These are phyloP conservation scores for Pristionchus maxplancki DNA, from an alignment of 2,888 invertebrate species.

Conservation along the genomic window DNA sequence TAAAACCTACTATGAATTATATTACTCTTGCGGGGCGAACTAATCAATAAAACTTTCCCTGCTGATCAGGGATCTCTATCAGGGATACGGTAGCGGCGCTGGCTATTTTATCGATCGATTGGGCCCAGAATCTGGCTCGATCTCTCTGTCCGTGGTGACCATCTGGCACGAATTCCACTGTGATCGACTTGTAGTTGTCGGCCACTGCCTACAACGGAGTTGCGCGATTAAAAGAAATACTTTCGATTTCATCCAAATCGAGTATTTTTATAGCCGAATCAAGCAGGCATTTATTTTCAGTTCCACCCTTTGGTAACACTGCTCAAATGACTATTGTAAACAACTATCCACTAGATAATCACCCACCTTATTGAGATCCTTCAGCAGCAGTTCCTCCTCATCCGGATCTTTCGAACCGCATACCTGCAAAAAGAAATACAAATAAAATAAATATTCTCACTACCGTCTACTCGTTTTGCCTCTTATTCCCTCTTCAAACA, in stretches of 20 bases:
- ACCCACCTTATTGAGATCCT: slow-evolving; percentile 20
- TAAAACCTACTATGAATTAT: slow-evolving; percentile 2
- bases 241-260: no score
- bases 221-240: no score
- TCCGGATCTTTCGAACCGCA: slow-evolving; percentile 22
- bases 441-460: not conserved
- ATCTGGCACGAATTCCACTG: slow-evolving; percentile 35
- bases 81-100: not conserved
- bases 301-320: no score
- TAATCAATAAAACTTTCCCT: slow-evolving; percentile 21
- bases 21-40: not conserved
- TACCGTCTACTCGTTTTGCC: not conserved
- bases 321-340: no score
- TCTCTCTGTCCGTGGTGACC: slow-evolving; percentile 30
- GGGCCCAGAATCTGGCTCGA: slow-evolving; percentile 36
- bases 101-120: not conserved
- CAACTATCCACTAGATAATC: not conserved
- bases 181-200: slow-evolving; percentile 26
- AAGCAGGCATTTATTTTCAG: no score
- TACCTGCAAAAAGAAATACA: not conserved
- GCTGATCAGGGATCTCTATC: not conserved
- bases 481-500: no score
- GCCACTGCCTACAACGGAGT: not conserved
- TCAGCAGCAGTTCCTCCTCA: slow-evolving; percentile 13
- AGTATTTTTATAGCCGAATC: no score